phyloP scores from a whole-genome alignment of 2,113 vertebrate genomes.

The Buteo buteo region DNA sequence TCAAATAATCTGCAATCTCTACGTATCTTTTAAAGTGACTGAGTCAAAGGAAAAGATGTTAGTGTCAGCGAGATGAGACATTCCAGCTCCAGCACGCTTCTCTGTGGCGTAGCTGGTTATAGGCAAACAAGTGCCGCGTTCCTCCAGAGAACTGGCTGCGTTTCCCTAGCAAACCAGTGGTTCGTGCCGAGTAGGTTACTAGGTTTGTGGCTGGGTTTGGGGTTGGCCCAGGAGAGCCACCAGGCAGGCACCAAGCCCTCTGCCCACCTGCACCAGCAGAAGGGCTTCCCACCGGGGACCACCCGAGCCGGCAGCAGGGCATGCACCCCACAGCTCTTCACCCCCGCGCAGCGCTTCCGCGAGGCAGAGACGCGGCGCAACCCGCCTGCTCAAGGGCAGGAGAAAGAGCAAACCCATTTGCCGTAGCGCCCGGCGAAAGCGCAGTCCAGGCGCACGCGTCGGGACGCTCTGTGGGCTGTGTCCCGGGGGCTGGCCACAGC shows the following conservation, averaged over 20 bases:
- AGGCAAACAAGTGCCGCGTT: background rate
- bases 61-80: background rate
- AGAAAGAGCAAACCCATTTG: background rate
- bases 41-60: background rate
- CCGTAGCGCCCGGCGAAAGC: rapidly evolving
- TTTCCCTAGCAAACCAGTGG: background rate
- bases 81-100: background rate
- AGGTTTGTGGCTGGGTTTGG: background rate
- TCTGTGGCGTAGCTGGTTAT: background rate
- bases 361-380: background rate
- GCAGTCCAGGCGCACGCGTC: rapidly evolving
- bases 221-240: rapidly evolving
- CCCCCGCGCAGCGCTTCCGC: rapidly evolving
- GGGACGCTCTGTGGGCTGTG: background rate
- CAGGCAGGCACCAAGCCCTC: background rate
- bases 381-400: background rate
- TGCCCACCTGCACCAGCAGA: background rate
- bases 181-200: background rate
- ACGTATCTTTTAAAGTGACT: background rate
- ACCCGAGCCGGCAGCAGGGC: background rate
- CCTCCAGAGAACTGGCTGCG: background rate
- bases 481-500: rapidly evolving
- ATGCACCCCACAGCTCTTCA: rapidly evolving
- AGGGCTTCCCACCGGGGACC: background rate
- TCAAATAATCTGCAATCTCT: background rate